These are phyloP conservation scores for Gryllus bimaculatus DNA, from an alignment of 1,140 invertebrate species.

Conservation along the genomic window DNA sequence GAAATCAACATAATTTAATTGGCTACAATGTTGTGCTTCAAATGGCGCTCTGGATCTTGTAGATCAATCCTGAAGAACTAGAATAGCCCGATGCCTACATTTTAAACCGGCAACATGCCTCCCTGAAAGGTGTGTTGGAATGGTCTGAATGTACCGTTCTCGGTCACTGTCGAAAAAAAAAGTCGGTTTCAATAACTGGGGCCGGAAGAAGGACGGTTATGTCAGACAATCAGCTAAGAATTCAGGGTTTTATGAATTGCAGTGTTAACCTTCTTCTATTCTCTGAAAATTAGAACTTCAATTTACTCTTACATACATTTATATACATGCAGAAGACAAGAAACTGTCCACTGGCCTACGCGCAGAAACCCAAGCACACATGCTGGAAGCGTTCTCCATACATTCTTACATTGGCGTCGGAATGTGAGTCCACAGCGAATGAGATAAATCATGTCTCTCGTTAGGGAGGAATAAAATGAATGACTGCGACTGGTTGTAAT, in stretches of 20 bases:
- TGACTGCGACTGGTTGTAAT: background rate
- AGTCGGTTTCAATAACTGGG: no score
- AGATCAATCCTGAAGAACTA: background rate
- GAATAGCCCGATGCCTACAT: background rate
- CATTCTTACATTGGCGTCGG: background rate
- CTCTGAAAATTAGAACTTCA: no score
- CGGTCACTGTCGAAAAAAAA: no score
- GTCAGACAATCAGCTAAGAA: no score
- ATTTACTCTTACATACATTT: no score
- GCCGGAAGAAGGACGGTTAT: no score
- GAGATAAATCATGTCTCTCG: background rate
- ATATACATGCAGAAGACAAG: no score
- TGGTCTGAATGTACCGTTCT: no score
- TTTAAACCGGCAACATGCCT: background rate
- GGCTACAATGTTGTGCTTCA: background rate
- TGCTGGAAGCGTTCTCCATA: background rate
- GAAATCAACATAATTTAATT: slow-evolving; percentile 3
- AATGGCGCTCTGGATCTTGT: background rate
- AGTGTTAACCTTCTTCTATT: no score
- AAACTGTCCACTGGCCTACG: no score
- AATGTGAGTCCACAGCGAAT: background rate
- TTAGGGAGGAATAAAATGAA: background rate
- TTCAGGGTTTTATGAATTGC: no score
- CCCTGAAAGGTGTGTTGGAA: background rate
- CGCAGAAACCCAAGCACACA: no score